Base-by-base conservation (phyloP, 1,140 invertebrate species). In the Gryon sp. region DNA sequence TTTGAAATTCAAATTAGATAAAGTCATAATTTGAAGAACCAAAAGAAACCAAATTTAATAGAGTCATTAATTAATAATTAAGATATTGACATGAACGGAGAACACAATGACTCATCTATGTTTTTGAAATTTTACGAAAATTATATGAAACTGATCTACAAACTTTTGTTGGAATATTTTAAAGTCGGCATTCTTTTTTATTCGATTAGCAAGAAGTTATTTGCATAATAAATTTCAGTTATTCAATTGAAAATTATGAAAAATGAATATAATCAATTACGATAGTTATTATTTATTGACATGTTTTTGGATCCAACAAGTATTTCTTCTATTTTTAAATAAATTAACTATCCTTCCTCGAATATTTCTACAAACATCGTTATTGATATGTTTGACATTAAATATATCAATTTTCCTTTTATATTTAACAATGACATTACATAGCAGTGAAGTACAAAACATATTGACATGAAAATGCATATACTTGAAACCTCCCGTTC, bases 51-150 rank as follows among this genome's bases (percentile, higher is more conserved):
- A 38, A 57, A 57, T 38, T 50, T 73, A 59, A 73, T 65, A 57
- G 43, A 63, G 59, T 73, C 59, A 73, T 73, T 73, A 73, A 73
- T 73, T 73, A 73, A 73, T 53, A 73, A 73, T 73, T 73, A 73
- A 62, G 57, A 48, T 63, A 57, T 63, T 41, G 14, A 24, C 34
- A 73, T 62, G 30, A 40, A 30, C 20, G 16, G 48, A 38, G 24
- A 20, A 45, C 19, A 40, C 8, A 24, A 48, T 46, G 40, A 63
- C 12, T 45, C 46, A 60, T 43, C 32, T 22, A 19, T 18, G 22
- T n/a, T 30, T 38, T 24, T 52, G 12, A 52, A 36, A 28, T 55
- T 57, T 36, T 30, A 48, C 12, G 41, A 22, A 18, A 8, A 55
- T 55, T 28, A 28, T 9, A 9, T 28, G 1, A 28, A 28, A 28